phyloP scores from a whole-genome alignment of 2,888 invertebrate genomes.

The Holacanthella duospinosa region DNA sequence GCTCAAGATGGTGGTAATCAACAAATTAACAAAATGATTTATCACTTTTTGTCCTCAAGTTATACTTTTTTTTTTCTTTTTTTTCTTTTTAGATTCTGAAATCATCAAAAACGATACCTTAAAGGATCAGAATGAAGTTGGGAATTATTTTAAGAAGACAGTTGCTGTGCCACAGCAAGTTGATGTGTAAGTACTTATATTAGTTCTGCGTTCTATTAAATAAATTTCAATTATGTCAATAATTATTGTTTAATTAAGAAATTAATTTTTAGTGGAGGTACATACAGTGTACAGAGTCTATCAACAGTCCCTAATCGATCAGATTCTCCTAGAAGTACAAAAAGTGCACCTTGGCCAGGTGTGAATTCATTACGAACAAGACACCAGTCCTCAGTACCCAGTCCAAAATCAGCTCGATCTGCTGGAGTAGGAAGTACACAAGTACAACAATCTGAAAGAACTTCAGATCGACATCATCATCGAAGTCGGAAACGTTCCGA shows the following conservation, averaged over 20 bases:
- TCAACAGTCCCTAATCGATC: too few relatives aligned
- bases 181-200: slow-evolving; percentile 43
- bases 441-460: slow-evolving; percentile 14
- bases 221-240: too few relatives aligned
- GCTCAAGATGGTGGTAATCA: slow-evolving; percentile 41
- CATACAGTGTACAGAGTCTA: too few relatives aligned
- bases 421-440: slow-evolving; percentile 43
- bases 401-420: slow-evolving; percentile 70
- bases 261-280: too few relatives aligned
- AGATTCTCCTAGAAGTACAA: slow-evolving; percentile 60
- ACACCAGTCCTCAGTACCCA: slow-evolving; percentile 50
- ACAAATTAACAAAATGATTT: background rate
- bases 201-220: too few relatives aligned
- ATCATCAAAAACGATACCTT: background rate
- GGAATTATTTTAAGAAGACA: slow-evolving; percentile 37
- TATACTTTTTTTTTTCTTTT: background rate
- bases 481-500: slow-evolving; percentile 44
- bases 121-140: background rate
- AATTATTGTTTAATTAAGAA: too few relatives aligned
- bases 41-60: too few relatives aligned
- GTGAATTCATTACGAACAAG: slow-evolving; percentile 49
- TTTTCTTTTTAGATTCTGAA: background rate
- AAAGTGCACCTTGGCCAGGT: slow-evolving; percentile 70
- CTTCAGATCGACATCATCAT: slow-evolving; percentile 23
- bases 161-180: slow-evolving; percentile 51